Evolutionary conservation across 2,888 invertebrate genomes (phyloP), one percentile per base, ranked within the genome.

Genomic region (Arrhopalites spinosus): DNA sequence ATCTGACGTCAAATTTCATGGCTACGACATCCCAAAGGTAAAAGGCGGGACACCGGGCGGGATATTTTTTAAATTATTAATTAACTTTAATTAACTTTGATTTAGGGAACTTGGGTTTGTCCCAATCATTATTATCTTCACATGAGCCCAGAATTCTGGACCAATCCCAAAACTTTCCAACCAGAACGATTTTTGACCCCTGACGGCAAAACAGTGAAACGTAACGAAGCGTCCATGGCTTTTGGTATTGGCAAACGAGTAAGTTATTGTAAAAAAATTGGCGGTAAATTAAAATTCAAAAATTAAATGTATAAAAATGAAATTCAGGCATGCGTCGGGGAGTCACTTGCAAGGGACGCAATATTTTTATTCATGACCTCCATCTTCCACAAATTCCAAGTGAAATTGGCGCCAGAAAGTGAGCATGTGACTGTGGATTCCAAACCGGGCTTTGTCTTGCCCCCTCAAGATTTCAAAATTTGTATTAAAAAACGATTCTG

Each of bases 161-260:
- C 47, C 2, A n/a, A 36, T 20, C 70, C 70, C 2, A 5, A 36
- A 11, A 27, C 29, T 56, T 70, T 70, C 36, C 27, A 36, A 13
- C 70, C 70, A 3, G 30, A 47, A 11, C 47, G 70, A 20, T 70
- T 70, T 23, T 17, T 70, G 5, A 13, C 7, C 5, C n/a, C 20
- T 1, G 36, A 70, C 56, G 70, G 59, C 23, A 53, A 29, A 20
- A 47, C n/a, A n/a, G 23, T 56, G 2, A 27, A 53, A 36, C 30
- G 56, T 15, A 50, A 3, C 45, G 53, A 59, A 20, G 59, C 36
- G 1, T 36, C 56, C 23, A 20, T 70, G 13, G 15, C 70, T 2
- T 70, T 70, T 25, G 23, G 56, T 11, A 17, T 11, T 30, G 70
- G 70, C 20, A 70, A 59, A 25, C 56, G 70, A n/a, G 36, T 13